Evolutionary conservation across 2,797 vertebrate species (phyloP), one percentile per base, ranked within the genome.

Genomic region (Paedocypris micromegethes): DNA sequence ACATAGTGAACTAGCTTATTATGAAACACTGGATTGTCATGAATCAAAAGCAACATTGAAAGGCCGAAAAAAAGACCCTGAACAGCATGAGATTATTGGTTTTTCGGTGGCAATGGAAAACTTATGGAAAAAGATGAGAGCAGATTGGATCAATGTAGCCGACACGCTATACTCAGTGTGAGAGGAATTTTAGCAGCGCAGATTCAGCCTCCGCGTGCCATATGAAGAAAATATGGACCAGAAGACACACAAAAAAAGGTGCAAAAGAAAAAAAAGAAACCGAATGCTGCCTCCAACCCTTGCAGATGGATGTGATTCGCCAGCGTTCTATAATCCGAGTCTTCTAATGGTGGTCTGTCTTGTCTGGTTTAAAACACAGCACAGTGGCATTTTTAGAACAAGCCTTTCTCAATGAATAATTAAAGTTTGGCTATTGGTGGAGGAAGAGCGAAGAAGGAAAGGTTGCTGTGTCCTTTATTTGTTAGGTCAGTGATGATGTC

Each of bases 401-500:
- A 44, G 70, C 50, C 70, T 46, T 64, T 23, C 73, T 73, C 73
- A 73, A 75, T 75, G 68, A 84, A 80, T 82, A 82, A 83, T 82
- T 80, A 83, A 80, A 68, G 77, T 73, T 84, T 68, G 77, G 77
- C 79, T 75, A 68, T 57, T 66, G 53, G 45, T 23, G 64, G 53
- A 42, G 54, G 50, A 54, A 50, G 47, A 73, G 48, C 37, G 68
- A 63, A 61, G 9, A 44, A 39, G 63, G 43, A 57, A 83, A 86
- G 79, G 82, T 81, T 82, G 73, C 6, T n/a, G 65, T 68, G 82
- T 86, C 88, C 84, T 87, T 86, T 79, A 67, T 77, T 59, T 66
- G 79, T 83, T 84, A 88, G 83, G 84, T 82, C 81, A 80, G 73
- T 77, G 66, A 4, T 38, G 82, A 81, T 83, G 86, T 87, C 88